phyloP scores from a whole-genome alignment of 1,140 invertebrate genomes.

The Nylanderia fulva region DNA sequence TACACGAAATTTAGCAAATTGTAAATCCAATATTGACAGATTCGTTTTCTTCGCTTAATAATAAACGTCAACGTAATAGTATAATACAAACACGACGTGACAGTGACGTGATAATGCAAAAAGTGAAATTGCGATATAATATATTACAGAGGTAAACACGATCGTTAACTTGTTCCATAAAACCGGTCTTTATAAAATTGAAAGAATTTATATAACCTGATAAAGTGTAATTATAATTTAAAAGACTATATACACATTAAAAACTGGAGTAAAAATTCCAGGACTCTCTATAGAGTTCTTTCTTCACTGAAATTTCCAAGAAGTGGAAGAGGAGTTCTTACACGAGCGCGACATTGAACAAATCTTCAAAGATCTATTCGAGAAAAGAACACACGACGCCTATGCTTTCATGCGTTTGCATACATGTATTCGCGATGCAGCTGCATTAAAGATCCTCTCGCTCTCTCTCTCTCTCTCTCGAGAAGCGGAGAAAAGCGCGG shows the following conservation, averaged over 20 bases:
- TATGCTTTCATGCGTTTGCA: not conserved
- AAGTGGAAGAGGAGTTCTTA: no score
- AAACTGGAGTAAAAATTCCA: no score
- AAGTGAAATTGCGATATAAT: not conserved
- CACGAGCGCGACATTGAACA: no score
- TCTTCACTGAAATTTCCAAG: no score
- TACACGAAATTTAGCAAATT: not conserved
- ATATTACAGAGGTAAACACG: not conserved
- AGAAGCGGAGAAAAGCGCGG: not conserved
- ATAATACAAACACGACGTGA: not conserved
- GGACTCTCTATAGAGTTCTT: no score
- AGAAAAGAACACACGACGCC: not conserved
- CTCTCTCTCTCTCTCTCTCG: not conserved
- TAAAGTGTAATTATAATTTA: no score
- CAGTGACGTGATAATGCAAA: not conserved
- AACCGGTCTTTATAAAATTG: not conserved
- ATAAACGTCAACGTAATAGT: not conserved
- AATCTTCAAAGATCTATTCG: no score
- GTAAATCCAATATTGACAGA: not conserved
- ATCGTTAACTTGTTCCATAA: not conserved
- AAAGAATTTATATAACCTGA: not conserved
- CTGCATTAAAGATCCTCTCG: slow-evolving; percentile 47
- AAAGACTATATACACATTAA: no score
- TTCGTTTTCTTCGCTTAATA: not conserved
- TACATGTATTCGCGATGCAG: not conserved